Conservation (phyloP, 2,888 invertebrate genomes). For the Mythimna vitellina region DNA sequence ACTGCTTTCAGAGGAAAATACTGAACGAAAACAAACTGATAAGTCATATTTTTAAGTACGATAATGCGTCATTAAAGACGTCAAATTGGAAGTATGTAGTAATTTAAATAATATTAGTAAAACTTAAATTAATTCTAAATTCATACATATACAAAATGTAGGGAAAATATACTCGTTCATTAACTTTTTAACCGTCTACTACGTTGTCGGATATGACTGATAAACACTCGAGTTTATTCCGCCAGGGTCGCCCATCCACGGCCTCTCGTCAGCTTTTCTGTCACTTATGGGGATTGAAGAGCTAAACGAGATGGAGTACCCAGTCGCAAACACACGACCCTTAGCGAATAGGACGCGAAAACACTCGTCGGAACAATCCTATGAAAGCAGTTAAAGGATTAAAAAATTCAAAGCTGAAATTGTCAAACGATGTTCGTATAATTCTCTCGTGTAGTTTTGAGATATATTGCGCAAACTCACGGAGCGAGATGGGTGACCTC, state of each 20-base stretch:
- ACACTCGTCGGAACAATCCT: too few relatives aligned
- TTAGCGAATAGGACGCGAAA: too few relatives aligned
- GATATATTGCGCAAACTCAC: conserved; percentile 28
- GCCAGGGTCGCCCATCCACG: too few relatives aligned
- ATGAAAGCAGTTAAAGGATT: not conserved
- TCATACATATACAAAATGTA: not conserved
- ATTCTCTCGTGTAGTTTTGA: conserved; percentile 22
- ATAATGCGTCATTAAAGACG: conserved; percentile 4
- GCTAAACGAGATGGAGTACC: too few relatives aligned
- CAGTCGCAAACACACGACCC: too few relatives aligned
- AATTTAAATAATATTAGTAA: too few relatives aligned
- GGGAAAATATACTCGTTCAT: not conserved
- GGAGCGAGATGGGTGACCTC: conserved; percentile 28
- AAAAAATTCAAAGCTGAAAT: not conserved
- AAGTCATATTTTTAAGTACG: conserved; percentile 19
- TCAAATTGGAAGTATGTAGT: not conserved
- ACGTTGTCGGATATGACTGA: too few relatives aligned
- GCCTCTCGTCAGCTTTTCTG: too few relatives aligned
- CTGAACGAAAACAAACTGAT: conserved; percentile 30
- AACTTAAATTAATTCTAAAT: not conserved
- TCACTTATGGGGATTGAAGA: too few relatives aligned
- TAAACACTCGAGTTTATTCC: too few relatives aligned
- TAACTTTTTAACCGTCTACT: too few relatives aligned
- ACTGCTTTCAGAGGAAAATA: conserved; percentile 32
- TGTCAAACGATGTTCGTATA: conserved; percentile 6